Conservation (phyloP, 2,113 vertebrate genomes). For the Dascyllus trimaculatus region DNA sequence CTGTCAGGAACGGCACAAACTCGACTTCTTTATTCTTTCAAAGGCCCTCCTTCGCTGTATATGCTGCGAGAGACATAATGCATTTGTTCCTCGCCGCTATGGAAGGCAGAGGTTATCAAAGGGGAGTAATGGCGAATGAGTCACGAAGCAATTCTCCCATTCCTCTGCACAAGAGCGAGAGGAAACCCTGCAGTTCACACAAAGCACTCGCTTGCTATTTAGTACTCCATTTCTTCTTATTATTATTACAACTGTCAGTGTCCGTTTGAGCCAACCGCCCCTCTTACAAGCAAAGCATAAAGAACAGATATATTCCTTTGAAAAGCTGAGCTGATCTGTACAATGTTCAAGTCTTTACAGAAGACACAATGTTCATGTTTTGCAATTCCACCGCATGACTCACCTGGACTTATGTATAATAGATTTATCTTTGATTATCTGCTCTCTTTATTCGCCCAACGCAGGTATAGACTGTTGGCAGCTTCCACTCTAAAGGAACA, state of each 20-base stretch:
- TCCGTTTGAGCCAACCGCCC: background rate
- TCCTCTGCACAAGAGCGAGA: background rate
- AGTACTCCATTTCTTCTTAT: background rate
- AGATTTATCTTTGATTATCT: too few species aligned
- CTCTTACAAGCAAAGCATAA: too few species aligned
- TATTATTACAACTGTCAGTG: background rate
- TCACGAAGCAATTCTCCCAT: background rate
- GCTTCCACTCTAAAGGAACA: too few species aligned
- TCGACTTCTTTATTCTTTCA: constrained; percentile 11
- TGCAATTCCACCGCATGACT: too few species aligned
- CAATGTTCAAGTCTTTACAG: too few species aligned
- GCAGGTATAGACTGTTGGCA: too few species aligned
- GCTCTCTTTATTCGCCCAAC: too few species aligned
- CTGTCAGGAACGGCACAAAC: constrained; percentile 14
- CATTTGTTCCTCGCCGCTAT: background rate
- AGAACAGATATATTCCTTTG: too few species aligned
- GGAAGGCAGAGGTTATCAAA: constrained; percentile 3
- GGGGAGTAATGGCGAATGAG: constrained; percentile 22
- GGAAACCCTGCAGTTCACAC: background rate
- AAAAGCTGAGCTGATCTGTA: too few species aligned
- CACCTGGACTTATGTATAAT: too few species aligned
- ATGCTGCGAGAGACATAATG: background rate
- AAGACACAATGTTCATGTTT: too few species aligned
- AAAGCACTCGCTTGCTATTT: background rate
- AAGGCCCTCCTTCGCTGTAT: constrained; percentile 4